Evolutionary conservation across 2,113 vertebrate genomes (phyloP).

Genomic region (Climacteris rufus): DNA sequence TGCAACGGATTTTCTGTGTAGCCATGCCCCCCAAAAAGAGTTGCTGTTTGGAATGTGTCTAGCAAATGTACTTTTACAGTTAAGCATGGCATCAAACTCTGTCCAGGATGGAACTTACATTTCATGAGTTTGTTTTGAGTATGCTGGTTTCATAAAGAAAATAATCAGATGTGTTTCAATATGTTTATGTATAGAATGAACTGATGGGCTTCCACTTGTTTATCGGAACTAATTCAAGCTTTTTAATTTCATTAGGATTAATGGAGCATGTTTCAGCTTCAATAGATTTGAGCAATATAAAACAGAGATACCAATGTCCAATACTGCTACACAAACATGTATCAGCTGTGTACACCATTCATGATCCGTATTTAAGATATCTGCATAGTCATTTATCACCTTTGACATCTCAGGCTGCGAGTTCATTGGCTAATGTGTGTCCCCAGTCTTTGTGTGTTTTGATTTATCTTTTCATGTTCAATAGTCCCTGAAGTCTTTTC

Average conservation of each 20-base stretch:
- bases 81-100: neutral
- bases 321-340: rapidly evolving
- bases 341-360: neutral
- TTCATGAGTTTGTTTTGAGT: neutral
- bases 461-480: neutral
- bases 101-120: neutral
- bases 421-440: neutral
- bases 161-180: neutral
- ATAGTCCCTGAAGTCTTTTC: neutral
- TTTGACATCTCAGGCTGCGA: neutral
- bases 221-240: neutral
- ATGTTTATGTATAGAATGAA: neutral
- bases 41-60: rapidly evolving
- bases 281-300: neutral
- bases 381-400: neutral
- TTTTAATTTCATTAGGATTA: neutral
- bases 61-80: neutral
- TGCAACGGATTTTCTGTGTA: neutral
- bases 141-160: neutral
- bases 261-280: neutral
- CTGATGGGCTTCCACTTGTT: neutral
- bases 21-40: rapidly evolving
- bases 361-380: neutral
- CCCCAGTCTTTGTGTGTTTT: neutral
- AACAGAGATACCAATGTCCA: neutral